These are phyloP conservation scores for Scaptodrosophila lebanonensis DNA, from an alignment of 1,140 invertebrate genomes.

Conservation along the genomic window DNA sequence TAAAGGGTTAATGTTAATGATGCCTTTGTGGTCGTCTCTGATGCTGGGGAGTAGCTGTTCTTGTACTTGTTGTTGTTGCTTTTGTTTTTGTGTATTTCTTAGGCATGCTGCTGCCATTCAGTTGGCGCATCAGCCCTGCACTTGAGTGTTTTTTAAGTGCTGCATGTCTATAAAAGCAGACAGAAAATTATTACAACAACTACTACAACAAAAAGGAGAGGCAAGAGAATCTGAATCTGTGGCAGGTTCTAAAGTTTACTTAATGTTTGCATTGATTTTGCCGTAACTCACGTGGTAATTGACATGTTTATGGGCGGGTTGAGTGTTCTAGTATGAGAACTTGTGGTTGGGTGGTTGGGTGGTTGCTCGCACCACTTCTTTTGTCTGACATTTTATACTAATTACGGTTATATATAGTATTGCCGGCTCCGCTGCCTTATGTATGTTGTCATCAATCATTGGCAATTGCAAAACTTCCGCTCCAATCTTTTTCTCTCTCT, in stretches of 20 bases:
- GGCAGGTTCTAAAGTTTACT: neutral
- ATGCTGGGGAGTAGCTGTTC: no score
- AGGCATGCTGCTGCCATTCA: slow-evolving; percentile 32
- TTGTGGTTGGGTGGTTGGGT: neutral
- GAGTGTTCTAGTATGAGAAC: slow-evolving; percentile 30
- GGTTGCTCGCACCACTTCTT: neutral
- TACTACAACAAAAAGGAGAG: no score
- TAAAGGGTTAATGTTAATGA: slow-evolving; percentile 72
- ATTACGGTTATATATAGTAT: slow-evolving; percentile 22
- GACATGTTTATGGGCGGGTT: slow-evolving; percentile 63
- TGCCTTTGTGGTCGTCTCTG: slow-evolving; percentile 38
- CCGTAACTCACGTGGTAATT: slow-evolving; percentile 63
- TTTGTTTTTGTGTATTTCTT: slow-evolving; percentile 1
- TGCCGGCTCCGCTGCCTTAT: no score
- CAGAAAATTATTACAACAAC: slow-evolving; percentile 55
- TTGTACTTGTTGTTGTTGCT: neutral
- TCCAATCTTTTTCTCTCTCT: slow-evolving; percentile 23
- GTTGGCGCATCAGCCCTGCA: slow-evolving; percentile 39
- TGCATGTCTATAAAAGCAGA: slow-evolving; percentile 66
- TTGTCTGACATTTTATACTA: slow-evolving; percentile 33
- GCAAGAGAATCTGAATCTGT: slow-evolving; percentile 22
- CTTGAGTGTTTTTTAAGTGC: slow-evolving; percentile 72
- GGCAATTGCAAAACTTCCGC: slow-evolving; percentile 54
- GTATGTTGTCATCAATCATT: slow-evolving; percentile 59
- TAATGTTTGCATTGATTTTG: slow-evolving; percentile 61